Percentiles rank a stretch among this genome's conserved stretches.
Conservation (phyloP, 2,888 invertebrate genomes). For the Schizotus pectinicornis region DNA sequence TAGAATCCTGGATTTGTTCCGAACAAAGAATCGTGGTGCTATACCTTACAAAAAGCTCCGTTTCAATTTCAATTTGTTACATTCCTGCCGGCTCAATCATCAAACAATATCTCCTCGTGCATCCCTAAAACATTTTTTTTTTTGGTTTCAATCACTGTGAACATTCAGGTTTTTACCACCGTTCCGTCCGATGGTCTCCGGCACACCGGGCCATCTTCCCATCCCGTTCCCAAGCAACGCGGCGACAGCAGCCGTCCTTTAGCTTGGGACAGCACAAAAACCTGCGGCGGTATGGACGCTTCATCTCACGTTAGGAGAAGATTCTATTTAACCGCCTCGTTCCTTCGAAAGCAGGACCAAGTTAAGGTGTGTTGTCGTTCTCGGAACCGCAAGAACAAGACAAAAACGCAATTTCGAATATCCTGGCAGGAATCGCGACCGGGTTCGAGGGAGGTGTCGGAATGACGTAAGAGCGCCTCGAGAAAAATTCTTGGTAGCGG, state of each 20-base stretch:
- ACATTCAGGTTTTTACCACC: conserved; percentile 13
- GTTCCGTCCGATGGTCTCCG: too few relatives aligned
- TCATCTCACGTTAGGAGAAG: conserved; percentile 2
- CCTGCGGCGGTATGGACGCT: not conserved
- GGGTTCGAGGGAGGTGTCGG: conserved; percentile 10
- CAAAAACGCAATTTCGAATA: not conserved
- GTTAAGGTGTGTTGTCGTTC: conserved; percentile 7
- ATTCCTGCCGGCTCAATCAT: conserved; percentile 23
- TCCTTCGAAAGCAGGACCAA: not conserved
- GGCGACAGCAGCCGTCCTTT: not conserved
- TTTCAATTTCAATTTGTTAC: conserved; percentile 29
- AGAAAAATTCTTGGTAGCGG: conserved; percentile 27
- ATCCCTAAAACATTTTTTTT: conserved; percentile 26
- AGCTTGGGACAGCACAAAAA: not conserved
- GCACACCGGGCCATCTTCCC: too few relatives aligned
- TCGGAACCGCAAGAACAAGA: not conserved
- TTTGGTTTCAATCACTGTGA: conserved; percentile 1
- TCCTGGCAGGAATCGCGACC: not conserved
- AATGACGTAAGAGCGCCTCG: conserved; percentile 10
- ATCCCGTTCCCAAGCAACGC: too few relatives aligned
- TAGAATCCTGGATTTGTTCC: too few relatives aligned
- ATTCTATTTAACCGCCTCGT: conserved; percentile 6
- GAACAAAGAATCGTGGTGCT: too few relatives aligned
- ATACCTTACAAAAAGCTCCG: conserved; percentile 11
- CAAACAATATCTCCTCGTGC: conserved; percentile 18